Conservation (phyloP, 1,140 invertebrate genomes). For the Cyclina sinensis region DNA sequence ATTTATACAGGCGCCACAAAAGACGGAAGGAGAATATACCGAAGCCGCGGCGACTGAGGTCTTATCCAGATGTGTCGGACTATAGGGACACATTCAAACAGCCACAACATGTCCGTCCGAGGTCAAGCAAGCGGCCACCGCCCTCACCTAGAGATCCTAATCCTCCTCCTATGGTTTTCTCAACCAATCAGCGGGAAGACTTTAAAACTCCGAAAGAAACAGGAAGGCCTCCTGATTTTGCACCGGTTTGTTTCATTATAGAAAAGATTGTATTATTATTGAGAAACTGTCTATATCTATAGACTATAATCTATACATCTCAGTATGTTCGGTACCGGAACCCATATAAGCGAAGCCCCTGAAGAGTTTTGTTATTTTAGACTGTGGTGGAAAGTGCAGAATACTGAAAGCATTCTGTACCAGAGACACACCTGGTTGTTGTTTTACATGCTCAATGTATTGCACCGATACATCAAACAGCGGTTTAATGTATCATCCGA, state of each 20-base stretch:
- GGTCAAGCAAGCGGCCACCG: slow-evolving; percentile 82
- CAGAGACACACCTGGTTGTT: no score
- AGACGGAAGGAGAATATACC: slow-evolving; percentile 51
- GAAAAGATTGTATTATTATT: no score
- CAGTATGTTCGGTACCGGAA: no score
- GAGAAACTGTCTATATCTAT: no score
- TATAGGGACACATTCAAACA: slow-evolving; percentile 59
- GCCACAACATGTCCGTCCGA: slow-evolving; percentile 70
- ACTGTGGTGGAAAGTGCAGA: no score
- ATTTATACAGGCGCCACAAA: slow-evolving; percentile 58
- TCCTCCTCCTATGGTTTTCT: slow-evolving; percentile 81
- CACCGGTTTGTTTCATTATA: slow-evolving; percentile 74
- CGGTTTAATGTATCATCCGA: no score
- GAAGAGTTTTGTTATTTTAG: no score
- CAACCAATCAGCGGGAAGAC: slow-evolving; percentile 80
- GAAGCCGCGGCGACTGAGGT: slow-evolving; percentile 33
- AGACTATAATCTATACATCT: no score
- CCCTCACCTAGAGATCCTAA: slow-evolving; percentile 68
- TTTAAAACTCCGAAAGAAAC: slow-evolving; percentile 75
- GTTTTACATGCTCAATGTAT: no score
- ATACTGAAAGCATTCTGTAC: no score
- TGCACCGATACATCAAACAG: no score
- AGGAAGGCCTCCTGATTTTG: slow-evolving; percentile 76
- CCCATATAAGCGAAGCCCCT: no score
- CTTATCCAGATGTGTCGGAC: slow-evolving; percentile 56